Base-by-base conservation (phyloP, 2,113 vertebrate genomes). In the Lathamus discolor region DNA sequence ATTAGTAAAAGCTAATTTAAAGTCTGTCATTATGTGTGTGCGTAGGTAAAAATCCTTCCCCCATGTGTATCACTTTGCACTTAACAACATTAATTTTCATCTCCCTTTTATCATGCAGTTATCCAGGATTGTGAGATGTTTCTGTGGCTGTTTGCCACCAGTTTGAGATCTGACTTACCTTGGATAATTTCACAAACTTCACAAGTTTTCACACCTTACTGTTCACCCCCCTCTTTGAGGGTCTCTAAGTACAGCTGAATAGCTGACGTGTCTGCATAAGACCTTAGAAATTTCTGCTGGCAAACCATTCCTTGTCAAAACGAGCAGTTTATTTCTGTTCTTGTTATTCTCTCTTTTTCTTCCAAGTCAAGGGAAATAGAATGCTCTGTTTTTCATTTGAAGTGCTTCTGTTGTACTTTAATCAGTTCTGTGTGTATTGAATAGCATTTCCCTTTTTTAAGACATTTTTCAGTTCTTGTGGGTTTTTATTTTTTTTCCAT, bases 391-490 rank as follows among this genome's bases (percentile, higher is more conserved):
- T n/a, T 62, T 90, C 13, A 52, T 87, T 81, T 89, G 37, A 48
- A 73, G 39, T 62, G 28, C 74, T 79, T 83, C 82, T 82, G 35
- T 61, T 88, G 5, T 67, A 55, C 24, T 28, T 15, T 29, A 86
- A 84, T 95, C 48, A 20, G 25, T 67, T 88, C 61, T n/a, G 0
- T 61, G 20, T 44, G 44, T 81, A 37, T 68, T 86, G 43, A 86
- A 66, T 68, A 75, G 49, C 39, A 79, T 92, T 93, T 94, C 59
- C 61, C 46, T 39, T 95, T 92, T 91, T 64, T 10, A 88, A 86
- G 61, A 57, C 23, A 37, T 93, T 90, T 69, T 86, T 72, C 51
- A 61, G 77, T 72, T 75, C 51, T 86, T 39, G 28, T 1, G 77
- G 18, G 11, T 27, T 25, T 46, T 41, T 59, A 59, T 35, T 59